Base-by-base conservation (phyloP, 2,113 vertebrate species). In the Poeciliopsis turrubarensis region DNA sequence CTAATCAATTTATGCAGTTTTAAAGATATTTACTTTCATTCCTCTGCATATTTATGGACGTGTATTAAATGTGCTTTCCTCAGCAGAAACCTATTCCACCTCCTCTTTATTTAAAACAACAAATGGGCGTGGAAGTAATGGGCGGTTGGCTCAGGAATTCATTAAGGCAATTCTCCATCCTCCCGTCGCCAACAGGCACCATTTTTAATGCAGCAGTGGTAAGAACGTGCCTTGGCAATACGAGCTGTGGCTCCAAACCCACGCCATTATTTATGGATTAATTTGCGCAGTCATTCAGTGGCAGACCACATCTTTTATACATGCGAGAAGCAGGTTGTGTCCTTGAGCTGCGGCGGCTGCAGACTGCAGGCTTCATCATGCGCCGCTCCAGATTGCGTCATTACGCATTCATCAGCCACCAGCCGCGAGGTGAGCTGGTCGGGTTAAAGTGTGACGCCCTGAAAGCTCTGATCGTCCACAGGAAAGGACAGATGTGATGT, bases 221-320 rank as follows among this genome's bases (percentile, higher is more conserved):
- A 89, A 65, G 74, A 89, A 90, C 89, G 92, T 92, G 89, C 90
- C 91, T 88, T 90, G 92, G 87, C 85, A 89, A 89, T 92, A 86
- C 44, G 17, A 87, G 79, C 83, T 92, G 80, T 80, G 89, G 86
- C 89, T 87, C 82, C 89, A 92, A 93, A 93, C 80, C 75, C 78
- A 86, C 87, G 91, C 91, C 81, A 94, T 93, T 91, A 93, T 92
- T 93, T 92, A 92, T 93, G 86, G 93, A 93, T 93, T 94, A 91
- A 93, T 93, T 91, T 94, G 92, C 84, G 78, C 89, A 91, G 89
- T 92, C 88, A 90, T 93, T 93, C 90, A 89, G 86, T 93, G 71
- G 70, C 89, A 87, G 88, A 85, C 85, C 71, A 80, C 90, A 93
- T 93, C 89, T 93, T 94, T 93, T 90, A 91, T 92, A 92, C 91